phyloP scores from a whole-genome alignment of 2,797 vertebrate genomes.

The Leptoclinus maculatus region DNA sequence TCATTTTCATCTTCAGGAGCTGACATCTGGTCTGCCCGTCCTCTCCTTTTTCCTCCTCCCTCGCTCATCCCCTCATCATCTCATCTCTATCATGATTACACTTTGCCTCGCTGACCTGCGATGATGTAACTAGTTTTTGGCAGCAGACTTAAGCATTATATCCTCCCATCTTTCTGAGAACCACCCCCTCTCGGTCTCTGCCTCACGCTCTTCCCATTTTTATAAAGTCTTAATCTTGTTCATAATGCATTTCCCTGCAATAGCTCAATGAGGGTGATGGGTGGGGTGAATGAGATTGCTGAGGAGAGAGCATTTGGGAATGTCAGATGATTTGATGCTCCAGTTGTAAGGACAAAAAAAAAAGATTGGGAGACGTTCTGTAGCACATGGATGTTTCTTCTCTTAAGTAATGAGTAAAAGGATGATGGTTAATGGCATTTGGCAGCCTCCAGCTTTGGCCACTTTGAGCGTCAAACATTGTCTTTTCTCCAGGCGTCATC shows the following conservation, averaged over 20 bases:
- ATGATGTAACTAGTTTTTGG: slow-evolving; percentile 81
- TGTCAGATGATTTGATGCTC: slow-evolving; percentile 52
- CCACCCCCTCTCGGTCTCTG: slow-evolving; percentile 19
- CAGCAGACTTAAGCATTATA: slow-evolving; percentile 62
- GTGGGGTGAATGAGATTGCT: slow-evolving; percentile 40
- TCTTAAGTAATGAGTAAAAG: slow-evolving; percentile 31
- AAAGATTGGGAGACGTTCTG: not conserved
- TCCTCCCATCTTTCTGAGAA: slow-evolving; percentile 58
- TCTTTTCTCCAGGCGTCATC: not conserved
- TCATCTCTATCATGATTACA: slow-evolving; percentile 78
- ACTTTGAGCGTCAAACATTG: slow-evolving; percentile 1
- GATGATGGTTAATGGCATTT: slow-evolving; percentile 27
- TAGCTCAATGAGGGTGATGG: slow-evolving; percentile 13
- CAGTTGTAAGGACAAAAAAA: slow-evolving; percentile 40
- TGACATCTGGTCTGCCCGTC: slow-evolving; percentile 69
- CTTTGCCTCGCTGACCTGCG: slow-evolving; percentile 73
- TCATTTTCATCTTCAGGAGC: slow-evolving; percentile 73
- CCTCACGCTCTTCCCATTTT: slow-evolving; percentile 33
- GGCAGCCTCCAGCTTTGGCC: slow-evolving; percentile 4
- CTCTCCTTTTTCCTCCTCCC: slow-evolving; percentile 35
- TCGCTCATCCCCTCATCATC: slow-evolving; percentile 61
- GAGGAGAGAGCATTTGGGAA: slow-evolving; percentile 44
- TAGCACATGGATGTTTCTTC: not conserved
- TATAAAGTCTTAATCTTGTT: slow-evolving; percentile 69
- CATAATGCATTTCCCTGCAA: slow-evolving; percentile 60